Evolutionary conservation across 2,888 invertebrate species (phyloP).

Genomic region (Epinotia ramella): DNA sequence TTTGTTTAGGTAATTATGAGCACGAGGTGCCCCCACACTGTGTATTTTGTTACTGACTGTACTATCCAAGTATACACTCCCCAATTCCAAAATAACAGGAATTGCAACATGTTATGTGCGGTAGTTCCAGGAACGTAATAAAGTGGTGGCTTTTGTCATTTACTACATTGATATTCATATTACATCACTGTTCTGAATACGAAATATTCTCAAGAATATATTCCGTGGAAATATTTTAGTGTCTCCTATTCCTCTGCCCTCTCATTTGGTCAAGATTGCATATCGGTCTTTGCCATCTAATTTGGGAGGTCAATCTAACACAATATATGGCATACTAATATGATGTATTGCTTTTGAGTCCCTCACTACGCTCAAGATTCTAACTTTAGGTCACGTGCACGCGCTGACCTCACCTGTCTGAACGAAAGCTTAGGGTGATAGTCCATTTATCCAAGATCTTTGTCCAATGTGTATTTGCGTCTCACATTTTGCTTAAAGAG

Average conservation of each 20-base stretch:
- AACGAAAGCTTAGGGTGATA: too few relatives aligned
- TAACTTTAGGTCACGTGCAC: too few relatives aligned
- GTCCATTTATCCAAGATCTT: too few relatives aligned
- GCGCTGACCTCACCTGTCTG: too few relatives aligned
- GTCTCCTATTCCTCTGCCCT: neutral
- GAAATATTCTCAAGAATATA: neutral
- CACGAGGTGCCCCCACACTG: too few relatives aligned
- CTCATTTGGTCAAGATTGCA: constrained; percentile 27
- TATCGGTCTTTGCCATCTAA: constrained; percentile 4
- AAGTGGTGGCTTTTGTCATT: constrained; percentile 1
- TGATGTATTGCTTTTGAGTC: neutral
- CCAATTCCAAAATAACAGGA: neutral
- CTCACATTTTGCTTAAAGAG: too few relatives aligned
- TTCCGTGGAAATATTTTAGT: constrained; percentile 3
- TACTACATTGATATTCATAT: constrained; percentile 4
- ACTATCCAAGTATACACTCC: neutral
- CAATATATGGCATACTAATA: neutral
- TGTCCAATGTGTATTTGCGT: too few relatives aligned
- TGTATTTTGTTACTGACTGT: too few relatives aligned
- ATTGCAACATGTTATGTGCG: neutral
- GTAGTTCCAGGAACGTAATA: neutral
- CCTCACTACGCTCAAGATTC: too few relatives aligned
- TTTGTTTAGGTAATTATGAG: too few relatives aligned
- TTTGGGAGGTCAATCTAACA: neutral
- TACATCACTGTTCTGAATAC: neutral